A percentile compares a stretch with the other conserved stretches of the same genome.
phyloP scores from a whole-genome alignment of 2,113 vertebrate genomes.

The Pavo muticus region DNA sequence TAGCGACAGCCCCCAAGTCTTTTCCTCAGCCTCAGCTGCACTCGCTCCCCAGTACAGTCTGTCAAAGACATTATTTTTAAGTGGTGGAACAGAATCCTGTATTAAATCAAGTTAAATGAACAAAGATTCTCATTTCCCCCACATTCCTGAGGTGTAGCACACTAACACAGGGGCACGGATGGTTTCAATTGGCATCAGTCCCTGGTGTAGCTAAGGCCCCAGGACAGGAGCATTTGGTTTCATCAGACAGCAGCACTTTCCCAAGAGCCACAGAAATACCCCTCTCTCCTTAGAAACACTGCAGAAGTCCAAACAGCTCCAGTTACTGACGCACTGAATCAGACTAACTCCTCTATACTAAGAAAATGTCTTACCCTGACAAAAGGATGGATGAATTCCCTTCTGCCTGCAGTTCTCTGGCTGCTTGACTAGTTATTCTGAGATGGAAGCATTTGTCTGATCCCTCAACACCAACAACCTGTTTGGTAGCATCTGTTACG shows the following conservation, averaged over 20 bases:
- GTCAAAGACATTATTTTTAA: neutral
- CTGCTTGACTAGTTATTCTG: neutral
- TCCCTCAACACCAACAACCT: constrained; percentile 19
- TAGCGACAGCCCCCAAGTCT: rapidly evolving
- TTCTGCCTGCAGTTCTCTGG: neutral
- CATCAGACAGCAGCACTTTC: neutral
- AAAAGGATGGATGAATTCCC: neutral
- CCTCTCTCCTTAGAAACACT: neutral
- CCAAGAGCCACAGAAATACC: neutral
- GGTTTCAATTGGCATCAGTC: rapidly evolving
- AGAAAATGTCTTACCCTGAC: neutral
- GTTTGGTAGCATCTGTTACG: neutral
- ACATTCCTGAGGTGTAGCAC: rapidly evolving
- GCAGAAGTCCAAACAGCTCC: neutral
- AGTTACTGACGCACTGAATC: neutral
- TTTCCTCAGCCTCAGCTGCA: rapidly evolving
- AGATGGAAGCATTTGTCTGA: neutral
- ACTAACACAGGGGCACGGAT: rapidly evolving
- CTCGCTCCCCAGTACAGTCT: neutral
- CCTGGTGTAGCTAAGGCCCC: rapidly evolving
- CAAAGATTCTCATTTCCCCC: neutral
- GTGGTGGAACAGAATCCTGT: neutral
- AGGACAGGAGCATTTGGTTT: rapidly evolving
- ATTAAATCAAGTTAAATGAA: neutral
- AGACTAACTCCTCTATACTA: neutral